Percentiles rank a stretch among this genome's conserved stretches.
Conservation (phyloP, 1,140 invertebrate species). For the Hypsibius dujardini region DNA sequence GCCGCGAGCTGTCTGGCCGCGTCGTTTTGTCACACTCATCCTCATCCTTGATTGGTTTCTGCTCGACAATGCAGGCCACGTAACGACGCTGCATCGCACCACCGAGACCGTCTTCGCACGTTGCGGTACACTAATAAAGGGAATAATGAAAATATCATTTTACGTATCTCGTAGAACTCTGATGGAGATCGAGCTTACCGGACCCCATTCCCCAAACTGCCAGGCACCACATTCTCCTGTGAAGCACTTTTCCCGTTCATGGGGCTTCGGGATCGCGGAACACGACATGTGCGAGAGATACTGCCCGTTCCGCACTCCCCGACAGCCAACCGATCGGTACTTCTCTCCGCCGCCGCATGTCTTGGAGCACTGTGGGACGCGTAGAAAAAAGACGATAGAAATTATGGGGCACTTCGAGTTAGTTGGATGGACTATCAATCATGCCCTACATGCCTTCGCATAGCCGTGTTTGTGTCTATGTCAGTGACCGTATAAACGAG, state of each 20-base stretch:
- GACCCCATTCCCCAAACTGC: constrained; percentile 34
- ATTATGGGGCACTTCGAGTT: no score
- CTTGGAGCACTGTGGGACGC: constrained; percentile 33
- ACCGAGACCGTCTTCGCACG: constrained; percentile 25
- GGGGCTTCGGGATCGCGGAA: constrained; percentile 26
- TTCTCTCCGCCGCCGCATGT: constrained; percentile 31
- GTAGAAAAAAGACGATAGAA: no score
- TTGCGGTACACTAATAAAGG: constrained; percentile 11
- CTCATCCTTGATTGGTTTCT: constrained; percentile 3
- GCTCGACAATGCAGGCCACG: constrained; percentile 37
- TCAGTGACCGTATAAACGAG: no score
- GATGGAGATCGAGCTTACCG: constrained; percentile 27
- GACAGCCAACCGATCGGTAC: constrained; percentile 33
- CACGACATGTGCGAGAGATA: constrained; percentile 29
- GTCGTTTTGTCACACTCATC: constrained; percentile 26
- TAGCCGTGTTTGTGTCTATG: no score
- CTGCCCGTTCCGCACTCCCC: constrained; percentile 26
- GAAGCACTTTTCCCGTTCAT: constrained; percentile 28
- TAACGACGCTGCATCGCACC: constrained; percentile 39
- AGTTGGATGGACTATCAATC: no score
- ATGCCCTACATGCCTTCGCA: no score
- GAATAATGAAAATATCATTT: no score
- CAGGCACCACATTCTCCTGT: constrained; percentile 32
- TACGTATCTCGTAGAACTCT: constrained; percentile 20
- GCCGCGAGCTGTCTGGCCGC: constrained; percentile 25